These are phyloP conservation scores for Paradisaea rubra DNA, from an alignment of 2,113 vertebrate species.

Conservation along the genomic window DNA sequence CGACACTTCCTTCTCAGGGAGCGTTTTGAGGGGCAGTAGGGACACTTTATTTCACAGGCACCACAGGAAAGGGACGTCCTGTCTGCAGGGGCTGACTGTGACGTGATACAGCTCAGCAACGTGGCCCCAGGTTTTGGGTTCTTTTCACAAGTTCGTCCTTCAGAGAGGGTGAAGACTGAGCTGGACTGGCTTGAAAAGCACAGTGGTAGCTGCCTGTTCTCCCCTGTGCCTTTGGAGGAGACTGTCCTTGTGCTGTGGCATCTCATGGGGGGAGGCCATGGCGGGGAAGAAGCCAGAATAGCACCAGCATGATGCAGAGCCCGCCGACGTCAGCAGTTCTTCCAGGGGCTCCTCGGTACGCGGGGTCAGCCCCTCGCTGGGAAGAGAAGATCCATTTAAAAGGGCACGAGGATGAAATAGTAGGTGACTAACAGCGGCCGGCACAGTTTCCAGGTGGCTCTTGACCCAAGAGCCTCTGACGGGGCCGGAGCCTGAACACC, in stretches of 20 bases:
- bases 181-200: not conserved
- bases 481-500: not conserved
- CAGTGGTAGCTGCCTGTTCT: not conserved
- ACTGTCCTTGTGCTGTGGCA: conserved; percentile 5
- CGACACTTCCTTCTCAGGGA: not conserved
- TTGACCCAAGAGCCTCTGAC: not conserved
- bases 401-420: conserved; percentile 29
- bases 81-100: not conserved
- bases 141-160: not conserved
- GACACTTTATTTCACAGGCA: not conserved
- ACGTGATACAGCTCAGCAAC: fast-evolving
- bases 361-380: conserved; percentile 21
- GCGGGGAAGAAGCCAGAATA: conserved; percentile 15
- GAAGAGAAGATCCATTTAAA: not conserved
- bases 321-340: not conserved
- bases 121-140: no score
- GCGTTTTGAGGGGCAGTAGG: fast-evolving
- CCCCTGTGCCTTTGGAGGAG: conserved; percentile 23
- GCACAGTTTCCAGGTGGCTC: not conserved
- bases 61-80: not conserved
- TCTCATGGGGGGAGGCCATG: not conserved
- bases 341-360: not conserved
- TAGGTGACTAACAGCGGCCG: not conserved
- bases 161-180: not conserved
- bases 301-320: conserved; percentile 18